A percentile compares a stretch with the other conserved stretches of the same genome.
Conservation (phyloP, 2,888 invertebrate genomes). For the Drosophila quinaria region DNA sequence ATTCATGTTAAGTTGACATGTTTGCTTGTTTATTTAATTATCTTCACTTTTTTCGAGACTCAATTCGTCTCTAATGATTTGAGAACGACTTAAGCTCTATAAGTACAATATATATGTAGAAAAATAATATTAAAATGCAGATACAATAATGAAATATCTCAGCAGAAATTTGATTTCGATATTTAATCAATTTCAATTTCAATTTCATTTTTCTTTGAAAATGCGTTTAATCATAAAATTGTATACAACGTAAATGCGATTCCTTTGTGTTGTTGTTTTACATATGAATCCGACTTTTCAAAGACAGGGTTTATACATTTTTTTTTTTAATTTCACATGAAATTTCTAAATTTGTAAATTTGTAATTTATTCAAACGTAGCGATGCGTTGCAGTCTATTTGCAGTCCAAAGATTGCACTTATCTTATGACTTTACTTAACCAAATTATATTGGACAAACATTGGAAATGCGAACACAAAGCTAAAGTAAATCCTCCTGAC, state of each 20-base stretch:
- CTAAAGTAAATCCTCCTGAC: neutral
- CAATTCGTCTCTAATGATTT: conserved; percentile 6
- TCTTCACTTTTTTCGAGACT: neutral
- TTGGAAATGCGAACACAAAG: conserved; percentile 13
- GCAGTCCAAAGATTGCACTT: conserved; percentile 40
- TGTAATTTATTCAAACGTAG: conserved; percentile 42
- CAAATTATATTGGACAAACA: conserved; percentile 54
- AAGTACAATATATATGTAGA: no score
- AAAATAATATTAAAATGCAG: no score
- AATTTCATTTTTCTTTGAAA: no score
- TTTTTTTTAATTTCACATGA: conserved; percentile 24
- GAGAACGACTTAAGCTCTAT: neutral
- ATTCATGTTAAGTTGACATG: conserved; percentile 66
- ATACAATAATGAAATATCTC: no score
- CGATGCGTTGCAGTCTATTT: conserved; percentile 45
- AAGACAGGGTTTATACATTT: neutral
- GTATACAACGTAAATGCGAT: no score
- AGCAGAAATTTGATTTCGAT: no score
- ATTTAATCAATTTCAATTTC: no score
- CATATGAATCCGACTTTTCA: neutral
- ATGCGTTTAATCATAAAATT: no score
- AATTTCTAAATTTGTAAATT: conserved; percentile 39
- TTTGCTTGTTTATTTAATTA: conserved; percentile 27
- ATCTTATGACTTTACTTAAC: conserved; percentile 59
- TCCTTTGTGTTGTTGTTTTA: neutral